Conservation (phyloP, 2,888 invertebrate genomes). For the Xylota sylvarum region DNA sequence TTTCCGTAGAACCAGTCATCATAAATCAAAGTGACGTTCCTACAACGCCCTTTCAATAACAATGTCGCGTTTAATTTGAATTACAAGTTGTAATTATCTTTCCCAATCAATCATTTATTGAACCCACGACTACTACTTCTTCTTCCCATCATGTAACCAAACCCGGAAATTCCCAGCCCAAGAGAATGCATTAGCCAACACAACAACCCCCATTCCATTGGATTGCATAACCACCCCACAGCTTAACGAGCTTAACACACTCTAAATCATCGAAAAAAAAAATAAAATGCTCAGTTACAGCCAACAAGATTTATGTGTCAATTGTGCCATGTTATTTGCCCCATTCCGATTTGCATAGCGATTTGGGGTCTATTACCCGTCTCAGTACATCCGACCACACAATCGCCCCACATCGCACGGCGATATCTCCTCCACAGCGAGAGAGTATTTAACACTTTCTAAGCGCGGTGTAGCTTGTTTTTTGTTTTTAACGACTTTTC, state of each 20-base stretch:
- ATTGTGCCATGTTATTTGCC: slow-evolving; percentile 47
- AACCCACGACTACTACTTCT: slow-evolving; percentile 17
- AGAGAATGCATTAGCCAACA: slow-evolving; percentile 28
- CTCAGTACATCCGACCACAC: slow-evolving; percentile 67
- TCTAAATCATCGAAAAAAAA: slow-evolving; percentile 32
- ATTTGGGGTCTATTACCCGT: slow-evolving; percentile 53
- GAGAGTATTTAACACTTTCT: slow-evolving; percentile 14
- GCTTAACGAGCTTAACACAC: slow-evolving; percentile 32
- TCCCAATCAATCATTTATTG: slow-evolving; percentile 13
- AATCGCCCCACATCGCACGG: slow-evolving; percentile 9
- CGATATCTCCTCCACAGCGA: slow-evolving; percentile 22
- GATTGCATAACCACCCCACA: slow-evolving; percentile 45
- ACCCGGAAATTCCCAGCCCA: slow-evolving; percentile 48
- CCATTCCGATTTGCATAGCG: slow-evolving; percentile 55
- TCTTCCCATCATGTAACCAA: slow-evolving; percentile 2
- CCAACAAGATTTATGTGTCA: slow-evolving; percentile 71
- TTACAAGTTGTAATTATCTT: neutral
- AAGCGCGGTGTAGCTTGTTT: neutral
- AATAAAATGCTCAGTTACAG: slow-evolving; percentile 1
- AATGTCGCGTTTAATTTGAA: neutral
- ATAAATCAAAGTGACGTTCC: slow-evolving; percentile 24
- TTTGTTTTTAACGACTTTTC: slow-evolving; percentile 15
- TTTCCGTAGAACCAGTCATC: neutral
- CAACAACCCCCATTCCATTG: slow-evolving; percentile 28
- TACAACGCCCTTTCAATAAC: slow-evolving; percentile 11